Conservation (phyloP, 64 coral and sea anemone species). For the Stichodactyla helianthus region DNA sequence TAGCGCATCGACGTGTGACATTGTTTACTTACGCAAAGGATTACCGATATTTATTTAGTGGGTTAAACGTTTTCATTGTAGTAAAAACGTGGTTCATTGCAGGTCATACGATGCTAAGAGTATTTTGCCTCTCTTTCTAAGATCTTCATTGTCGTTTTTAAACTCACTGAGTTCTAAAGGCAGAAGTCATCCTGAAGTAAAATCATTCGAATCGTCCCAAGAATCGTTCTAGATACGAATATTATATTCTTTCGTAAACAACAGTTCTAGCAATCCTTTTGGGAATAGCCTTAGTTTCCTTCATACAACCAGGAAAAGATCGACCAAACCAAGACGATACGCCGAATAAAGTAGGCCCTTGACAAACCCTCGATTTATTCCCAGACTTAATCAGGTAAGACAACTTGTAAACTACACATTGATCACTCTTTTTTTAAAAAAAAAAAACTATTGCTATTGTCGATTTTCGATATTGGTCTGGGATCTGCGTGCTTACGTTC, state of each 20-base stretch:
- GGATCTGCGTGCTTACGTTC: not conserved
- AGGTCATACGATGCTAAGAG: not conserved
- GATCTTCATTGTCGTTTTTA: not conserved
- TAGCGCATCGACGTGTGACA: not conserved
- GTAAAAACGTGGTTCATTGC: not conserved
- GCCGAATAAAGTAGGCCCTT: not conserved
- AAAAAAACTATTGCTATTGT: not conserved
- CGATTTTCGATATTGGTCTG: not conserved
- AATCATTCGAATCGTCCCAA: not conserved
- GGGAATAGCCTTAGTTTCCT: slow-evolving; percentile 54
- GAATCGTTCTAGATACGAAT: not conserved
- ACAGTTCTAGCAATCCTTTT: slow-evolving; percentile 54
- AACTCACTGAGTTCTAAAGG: not conserved
- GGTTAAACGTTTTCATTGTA: not conserved
- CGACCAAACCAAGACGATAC: not conserved
- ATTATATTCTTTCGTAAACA: not conserved
- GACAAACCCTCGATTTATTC: slow-evolving; percentile 54
- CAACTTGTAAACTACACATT: not conserved
- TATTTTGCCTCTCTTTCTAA: not conserved
- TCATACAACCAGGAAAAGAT: slow-evolving; percentile 43
- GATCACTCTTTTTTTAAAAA: not conserved
- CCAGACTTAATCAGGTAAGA: slow-evolving; percentile 64
- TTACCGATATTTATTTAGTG: not conserved
- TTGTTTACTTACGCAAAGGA: not conserved
- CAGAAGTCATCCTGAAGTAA: not conserved